Conservation (phyloP, 2,113 vertebrate genomes). For the Antechinus flavipes region DNA sequence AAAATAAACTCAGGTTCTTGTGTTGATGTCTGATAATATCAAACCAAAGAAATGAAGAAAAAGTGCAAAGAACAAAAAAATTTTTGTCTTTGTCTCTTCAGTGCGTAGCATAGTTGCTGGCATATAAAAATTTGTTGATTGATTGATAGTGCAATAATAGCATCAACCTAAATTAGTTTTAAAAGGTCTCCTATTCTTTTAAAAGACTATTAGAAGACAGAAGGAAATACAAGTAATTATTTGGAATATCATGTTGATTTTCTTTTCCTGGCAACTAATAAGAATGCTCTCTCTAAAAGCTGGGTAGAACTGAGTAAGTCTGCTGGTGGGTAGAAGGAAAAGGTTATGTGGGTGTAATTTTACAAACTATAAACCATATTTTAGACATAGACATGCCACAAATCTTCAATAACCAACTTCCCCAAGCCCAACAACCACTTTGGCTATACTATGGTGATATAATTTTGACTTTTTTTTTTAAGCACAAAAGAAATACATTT, state of each 20-base stretch:
- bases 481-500: neutral
- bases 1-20: neutral
- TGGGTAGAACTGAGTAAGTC: neutral
- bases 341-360: neutral
- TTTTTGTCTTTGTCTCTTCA: neutral
- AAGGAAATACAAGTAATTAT: neutral
- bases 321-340: neutral
- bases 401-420: neutral
- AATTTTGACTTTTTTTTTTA: neutral
- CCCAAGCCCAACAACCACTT: neutral
- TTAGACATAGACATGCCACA: neutral
- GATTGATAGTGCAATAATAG: neutral
- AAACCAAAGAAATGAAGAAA: neutral
- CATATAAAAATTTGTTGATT: neutral
- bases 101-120: neutral
- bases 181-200: neutral
- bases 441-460: neutral
- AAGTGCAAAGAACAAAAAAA: neutral
- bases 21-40: neutral
- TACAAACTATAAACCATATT: neutral
- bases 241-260: neutral
- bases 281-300: neutral
- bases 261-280: neutral
- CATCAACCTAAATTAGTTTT: neutral
- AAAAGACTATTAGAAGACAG: neutral